These are phyloP conservation scores for Pseudochaenichthys georgianus DNA, from an alignment of 2,797 vertebrate species.

Conservation along the genomic window DNA sequence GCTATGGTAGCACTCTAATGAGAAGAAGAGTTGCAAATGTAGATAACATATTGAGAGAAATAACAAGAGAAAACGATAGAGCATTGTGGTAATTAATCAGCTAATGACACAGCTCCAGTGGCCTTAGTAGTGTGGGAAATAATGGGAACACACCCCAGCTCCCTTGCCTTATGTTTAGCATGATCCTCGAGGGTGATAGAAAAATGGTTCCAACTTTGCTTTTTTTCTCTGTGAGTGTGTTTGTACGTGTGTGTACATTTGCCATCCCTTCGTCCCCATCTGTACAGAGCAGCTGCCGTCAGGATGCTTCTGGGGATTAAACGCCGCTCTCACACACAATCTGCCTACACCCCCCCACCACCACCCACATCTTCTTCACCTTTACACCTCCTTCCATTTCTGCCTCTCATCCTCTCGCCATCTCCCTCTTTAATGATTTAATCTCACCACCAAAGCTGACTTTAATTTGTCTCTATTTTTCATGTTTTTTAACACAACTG, in stretches of 20 bases:
- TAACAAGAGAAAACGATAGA: constrained; percentile 33
- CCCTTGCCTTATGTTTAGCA: constrained; percentile 71
- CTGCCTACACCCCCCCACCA: constrained; percentile 50
- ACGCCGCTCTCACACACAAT: constrained; percentile 72
- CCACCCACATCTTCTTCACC: constrained; percentile 65
- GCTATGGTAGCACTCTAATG: not conserved
- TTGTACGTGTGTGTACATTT: constrained; percentile 12
- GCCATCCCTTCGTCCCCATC: constrained; percentile 70
- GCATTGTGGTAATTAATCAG: constrained; percentile 70
- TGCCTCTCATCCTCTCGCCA: constrained; percentile 15
- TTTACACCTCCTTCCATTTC: constrained; percentile 49
- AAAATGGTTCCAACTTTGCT: constrained; percentile 53
- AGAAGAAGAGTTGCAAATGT: not conserved
- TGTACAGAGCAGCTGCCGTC: constrained; percentile 77
- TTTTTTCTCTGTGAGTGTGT: constrained; percentile 26
- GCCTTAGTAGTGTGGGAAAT: constrained; percentile 54
- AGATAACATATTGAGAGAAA: constrained; percentile 40
- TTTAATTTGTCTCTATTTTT: constrained; percentile 19
- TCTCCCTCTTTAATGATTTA: constrained; percentile 22
- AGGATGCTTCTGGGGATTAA: constrained; percentile 80
- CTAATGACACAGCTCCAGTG: constrained; percentile 60
- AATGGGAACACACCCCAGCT: constrained; percentile 65
- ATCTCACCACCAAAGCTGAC: not conserved
- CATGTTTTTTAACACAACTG: constrained; percentile 20
- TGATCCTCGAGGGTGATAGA: constrained; percentile 64